Evolutionary conservation across 2,888 invertebrate species (phyloP), one percentile per base, ranked within the genome.

Genomic region (Lasioglossum leucozonium): DNA sequence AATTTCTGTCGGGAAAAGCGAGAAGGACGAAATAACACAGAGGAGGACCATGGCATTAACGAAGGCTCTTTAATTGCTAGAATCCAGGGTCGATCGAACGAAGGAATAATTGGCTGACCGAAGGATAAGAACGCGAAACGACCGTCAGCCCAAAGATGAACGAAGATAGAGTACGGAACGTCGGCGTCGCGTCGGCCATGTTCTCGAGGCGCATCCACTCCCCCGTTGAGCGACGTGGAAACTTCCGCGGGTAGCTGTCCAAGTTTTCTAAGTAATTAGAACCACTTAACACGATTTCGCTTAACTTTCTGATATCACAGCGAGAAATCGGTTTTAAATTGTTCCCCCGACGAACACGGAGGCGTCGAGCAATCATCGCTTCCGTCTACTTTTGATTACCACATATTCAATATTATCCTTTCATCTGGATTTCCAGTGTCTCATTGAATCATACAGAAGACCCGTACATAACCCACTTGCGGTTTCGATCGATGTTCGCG

Each of bases 211-310:
- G 77, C 82, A 85, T 85, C 84, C 65, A 87, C 77, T 75, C 72
- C 8, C 26, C 47, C 74, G 77, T 81, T 87, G 88, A 92, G 87
- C 87, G 88, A 91, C 91, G 86, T 89, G 72, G 77, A 89, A 91
- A 92, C 88, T 92, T 92, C 85, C 86, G 16, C 16, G 67, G 81
- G 65, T 34, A 82, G 82, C 88, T 90, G 88, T 85, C 82, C 81
- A 91, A 92, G 89, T 92, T 92, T 89, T 87, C 82, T 88, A 90
- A 92, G 88, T 92, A 92, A 92, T 92, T 92, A 92, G 92, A 92
- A 92, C 87, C 90, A 90, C 90, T 92, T 92, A 92, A 92, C 91
- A 89, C 87, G 85, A 87, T 91, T 89, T 89, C 85, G 87, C 85
- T 87, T 86, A 92, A 91, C 91, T 89, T 90, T 86, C 85, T 87